A percentile compares a stretch with the other conserved stretches of the same genome.
These are phyloP conservation scores for Corvus moneduloides DNA, from an alignment of 2,113 vertebrate genomes.

Conservation along the genomic window DNA sequence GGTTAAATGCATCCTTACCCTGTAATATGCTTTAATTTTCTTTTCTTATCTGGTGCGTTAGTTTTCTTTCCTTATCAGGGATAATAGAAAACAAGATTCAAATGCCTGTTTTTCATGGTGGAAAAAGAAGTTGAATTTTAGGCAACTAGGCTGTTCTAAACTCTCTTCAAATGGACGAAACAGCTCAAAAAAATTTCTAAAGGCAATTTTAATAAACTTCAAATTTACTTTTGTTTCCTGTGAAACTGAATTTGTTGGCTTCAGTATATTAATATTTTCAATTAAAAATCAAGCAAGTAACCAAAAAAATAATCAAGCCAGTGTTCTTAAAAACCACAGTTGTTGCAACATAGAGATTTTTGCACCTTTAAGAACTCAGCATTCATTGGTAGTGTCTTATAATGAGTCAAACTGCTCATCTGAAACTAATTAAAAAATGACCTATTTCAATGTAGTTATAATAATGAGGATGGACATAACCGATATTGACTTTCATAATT, in stretches of 20 bases:
- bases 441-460: background rate
- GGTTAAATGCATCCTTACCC: background rate
- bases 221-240: background rate
- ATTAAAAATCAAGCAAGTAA: background rate
- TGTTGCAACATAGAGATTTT: background rate
- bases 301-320: fast-evolving
- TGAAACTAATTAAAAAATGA: background rate
- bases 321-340: background rate
- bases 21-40: background rate
- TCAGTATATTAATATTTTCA: background rate
- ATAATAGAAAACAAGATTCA: background rate
- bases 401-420: background rate
- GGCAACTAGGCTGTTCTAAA: background rate
- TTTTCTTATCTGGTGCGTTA: background rate
- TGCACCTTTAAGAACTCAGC: background rate
- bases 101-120: background rate
- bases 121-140: background rate
- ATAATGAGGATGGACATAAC: background rate
- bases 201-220: background rate
- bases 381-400: background rate
- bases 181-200: background rate
- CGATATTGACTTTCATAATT: background rate
- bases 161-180: background rate
- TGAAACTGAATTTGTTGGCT: background rate
- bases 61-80: background rate